Base-by-base conservation (phyloP, 2,888 invertebrate genomes). In the Harmothoe impar region DNA sequence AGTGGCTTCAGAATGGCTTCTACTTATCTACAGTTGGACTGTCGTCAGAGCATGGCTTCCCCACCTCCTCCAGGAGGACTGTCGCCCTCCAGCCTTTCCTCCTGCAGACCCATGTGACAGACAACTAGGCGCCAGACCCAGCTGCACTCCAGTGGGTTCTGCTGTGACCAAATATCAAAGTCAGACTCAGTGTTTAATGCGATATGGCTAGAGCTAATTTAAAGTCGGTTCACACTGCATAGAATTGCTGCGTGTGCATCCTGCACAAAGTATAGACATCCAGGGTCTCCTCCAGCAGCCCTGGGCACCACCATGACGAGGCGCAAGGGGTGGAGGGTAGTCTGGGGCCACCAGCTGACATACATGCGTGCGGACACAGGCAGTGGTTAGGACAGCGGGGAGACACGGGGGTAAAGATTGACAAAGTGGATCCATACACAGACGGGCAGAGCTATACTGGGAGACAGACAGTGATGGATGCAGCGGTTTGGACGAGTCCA, bases 131-230 rank as follows among this genome's bases (percentile, higher is more conserved):
- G n/a, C n/a, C n/a, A n/a, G n/a, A n/a, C n/a, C n/a, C n/a, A n/a
- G n/a, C n/a, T n/a, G n/a, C n/a, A n/a, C n/a, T 43, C 3, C 43
- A 43, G 43, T n/a, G n/a, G n/a, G n/a, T 43, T 43, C 10, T 43
- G 10, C 10, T 43, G 43, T 43, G 43, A 43, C 35, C 81, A 81
- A 81, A 81, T 35, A 35, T 35, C 81, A 81, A 17, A 81, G 81
- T 1, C 81, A 43, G 15, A 81, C 35, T 81, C 43, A 35, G 43
- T 43, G 81, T 15, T 81, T 81, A 35, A 35, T 81, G 43, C 81
- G 81, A 81, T 81, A 77, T 31, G 33, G 0, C 1, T 15, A 29
- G 43, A 81, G 43, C 81, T 81, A 35, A 35, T 81, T 81, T 81
- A n/a, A 10, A n/a, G 81, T 10, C 43, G 43, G n/a, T 25, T 25